Evolutionary conservation across 1,140 invertebrate species (phyloP).

Genomic region (Goniozus legneri): DNA sequence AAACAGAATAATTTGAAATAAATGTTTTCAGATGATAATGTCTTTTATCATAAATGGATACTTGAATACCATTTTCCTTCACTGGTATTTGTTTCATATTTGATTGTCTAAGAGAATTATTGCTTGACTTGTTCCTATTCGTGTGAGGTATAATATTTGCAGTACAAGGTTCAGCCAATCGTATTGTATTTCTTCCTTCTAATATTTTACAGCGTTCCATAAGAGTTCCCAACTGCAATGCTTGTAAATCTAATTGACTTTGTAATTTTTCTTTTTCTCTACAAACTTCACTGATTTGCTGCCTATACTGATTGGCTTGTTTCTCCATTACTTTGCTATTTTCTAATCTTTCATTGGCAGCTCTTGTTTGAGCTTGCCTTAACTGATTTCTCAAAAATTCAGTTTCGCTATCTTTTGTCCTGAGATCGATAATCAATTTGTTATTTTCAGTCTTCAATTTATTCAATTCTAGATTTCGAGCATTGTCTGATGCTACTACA

Average conservation of each 20-base stretch:
- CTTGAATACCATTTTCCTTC: constrained; percentile 24
- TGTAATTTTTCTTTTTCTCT: constrained; percentile 39
- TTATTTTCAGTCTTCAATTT: constrained; percentile 34
- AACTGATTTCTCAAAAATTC: constrained; percentile 36
- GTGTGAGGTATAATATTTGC: constrained; percentile 2
- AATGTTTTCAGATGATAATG: constrained; percentile 15
- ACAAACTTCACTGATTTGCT: constrained; percentile 26
- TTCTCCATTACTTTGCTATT: constrained; percentile 31
- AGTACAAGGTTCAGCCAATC: constrained; percentile 32
- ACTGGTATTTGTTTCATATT: constrained; percentile 13
- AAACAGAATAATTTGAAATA: constrained; percentile 37
- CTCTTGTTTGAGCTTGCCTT: constrained; percentile 26
- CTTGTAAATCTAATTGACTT: constrained; percentile 37
- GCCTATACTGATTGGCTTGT: constrained; percentile 26
- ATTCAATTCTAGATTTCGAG: constrained; percentile 21
- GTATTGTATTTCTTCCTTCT: constrained; percentile 32
- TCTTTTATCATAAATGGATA: constrained; percentile 11
- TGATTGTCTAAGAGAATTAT: constrained; percentile 2
- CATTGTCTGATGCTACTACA: constrained; percentile 22
- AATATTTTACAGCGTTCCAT: constrained; percentile 38
- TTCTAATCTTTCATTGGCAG: constrained; percentile 32
- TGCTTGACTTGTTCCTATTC: background rate
- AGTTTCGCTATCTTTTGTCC: constrained; percentile 40
- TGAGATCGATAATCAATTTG: constrained; percentile 34
- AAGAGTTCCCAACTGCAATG: constrained; percentile 29